Evolutionary conservation across 2,113 vertebrate genomes (phyloP).

Genomic region (Brachionichthys hirsutus): DNA sequence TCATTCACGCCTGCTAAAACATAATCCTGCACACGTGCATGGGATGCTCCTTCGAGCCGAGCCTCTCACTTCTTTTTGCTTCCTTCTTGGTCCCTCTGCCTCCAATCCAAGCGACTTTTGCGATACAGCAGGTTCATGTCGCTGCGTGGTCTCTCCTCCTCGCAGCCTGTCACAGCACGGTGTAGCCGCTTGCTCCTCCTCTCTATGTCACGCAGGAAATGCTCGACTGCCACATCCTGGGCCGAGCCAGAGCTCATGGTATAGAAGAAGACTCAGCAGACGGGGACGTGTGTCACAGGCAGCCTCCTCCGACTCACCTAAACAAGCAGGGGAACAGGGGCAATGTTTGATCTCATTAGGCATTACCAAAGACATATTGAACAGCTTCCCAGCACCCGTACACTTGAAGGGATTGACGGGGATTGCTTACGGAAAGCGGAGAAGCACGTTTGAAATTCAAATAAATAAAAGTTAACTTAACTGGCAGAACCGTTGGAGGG

Average conservation of each 20-base stretch:
- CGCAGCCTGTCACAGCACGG: conserved; percentile 80
- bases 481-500: conserved; percentile 24
- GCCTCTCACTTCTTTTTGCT: conserved; percentile 79
- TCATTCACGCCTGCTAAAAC: conserved; percentile 45
- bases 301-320: conserved; percentile 66
- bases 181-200: conserved; percentile 82
- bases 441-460: conserved; percentile 31
- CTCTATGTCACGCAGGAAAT: conserved; percentile 86
- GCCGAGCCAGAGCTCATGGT: conserved; percentile 84
- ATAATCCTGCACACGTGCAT: conserved; percentile 43
- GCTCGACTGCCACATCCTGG: conserved; percentile 85
- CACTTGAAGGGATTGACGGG: conserved; percentile 11
- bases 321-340: conserved; percentile 41
- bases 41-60: conserved; percentile 15
- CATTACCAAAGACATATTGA: conserved; percentile 28
- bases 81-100: conserved; percentile 78
- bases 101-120: conserved; percentile 83
- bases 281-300: conserved; percentile 39
- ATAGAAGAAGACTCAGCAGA: conserved; percentile 70
- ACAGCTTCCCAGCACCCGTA: conserved; percentile 8
- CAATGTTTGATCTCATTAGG: conserved; percentile 44
- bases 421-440: conserved; percentile 27
- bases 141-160: conserved; percentile 74
- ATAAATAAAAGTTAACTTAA: conserved; percentile 24
- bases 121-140: conserved; percentile 85